Evolutionary conservation across 2,797 vertebrate genomes (phyloP), one percentile per base, ranked within the genome.

Genomic region (Pachyuromys duprasi): DNA sequence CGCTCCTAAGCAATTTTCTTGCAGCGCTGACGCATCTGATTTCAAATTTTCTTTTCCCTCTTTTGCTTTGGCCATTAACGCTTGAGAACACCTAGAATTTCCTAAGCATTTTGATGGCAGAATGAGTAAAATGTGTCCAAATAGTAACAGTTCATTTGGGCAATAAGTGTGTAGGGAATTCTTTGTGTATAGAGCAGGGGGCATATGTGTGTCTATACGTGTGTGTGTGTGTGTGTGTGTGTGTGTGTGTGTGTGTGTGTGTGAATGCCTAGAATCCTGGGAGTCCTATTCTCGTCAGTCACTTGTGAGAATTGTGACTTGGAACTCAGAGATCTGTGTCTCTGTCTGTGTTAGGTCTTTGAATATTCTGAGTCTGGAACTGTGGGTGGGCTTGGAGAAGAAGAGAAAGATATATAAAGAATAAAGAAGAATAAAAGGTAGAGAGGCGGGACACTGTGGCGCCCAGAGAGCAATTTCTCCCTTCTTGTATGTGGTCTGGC

Each of bases 1-100:
- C 95, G 80, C n/a, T 84, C 86, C 36, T 39, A 75, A 87, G n/a
- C 90, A 93, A 81, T 97, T 96, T 97, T 93, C 90, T 90, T 74
- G 83, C 42, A 93, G 49, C 81, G 63, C 60, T 69, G 53, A 92
- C 65, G 53, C 53, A 74, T 90, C 62, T 4, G 39, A 13, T 96
- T 91, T 95, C 24, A 93, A 89, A 83, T 53, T 65, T 33, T 57
- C 13, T 70, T 72, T 63, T 11, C 42, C 65, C 11, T 8, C 17
- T 89, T 86, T 95, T 65, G 90, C 60, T 95, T 91, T 75, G 76
- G 28, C 15, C 55, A 4, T 88, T 31, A 20, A 17, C 42, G 4
- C 63, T 36, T 82, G 93, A 91, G 89, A 86, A 80, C 20, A 69
- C 45, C 70, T 83, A 67, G 86, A 72, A n/a, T 80, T 24, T 55